Evolutionary conservation across 2,113 vertebrate genomes (phyloP).

Genomic region (Cyprinodon brontotheroides): DNA sequence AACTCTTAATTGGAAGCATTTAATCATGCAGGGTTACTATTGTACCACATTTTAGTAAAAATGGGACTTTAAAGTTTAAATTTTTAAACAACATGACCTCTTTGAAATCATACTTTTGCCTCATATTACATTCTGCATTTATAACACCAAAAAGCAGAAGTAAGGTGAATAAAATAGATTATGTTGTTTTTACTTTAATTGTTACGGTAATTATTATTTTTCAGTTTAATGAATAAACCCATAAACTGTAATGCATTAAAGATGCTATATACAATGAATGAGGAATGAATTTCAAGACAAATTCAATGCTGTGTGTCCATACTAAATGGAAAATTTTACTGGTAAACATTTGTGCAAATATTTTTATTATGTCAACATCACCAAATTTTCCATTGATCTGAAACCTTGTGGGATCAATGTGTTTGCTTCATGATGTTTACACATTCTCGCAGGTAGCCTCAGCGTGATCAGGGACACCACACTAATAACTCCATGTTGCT

Average conservation of each 20-base stretch:
- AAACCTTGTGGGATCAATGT: background rate
- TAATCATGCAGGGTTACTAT: background rate
- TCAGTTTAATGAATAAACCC: too few relatives aligned
- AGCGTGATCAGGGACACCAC: conserved; percentile 8
- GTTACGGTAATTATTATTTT: too few relatives aligned
- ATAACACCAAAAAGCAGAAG: background rate
- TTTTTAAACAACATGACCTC: background rate
- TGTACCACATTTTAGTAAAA: background rate
- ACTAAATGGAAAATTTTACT: background rate
- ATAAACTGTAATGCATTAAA: background rate
- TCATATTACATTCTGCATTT: too few relatives aligned
- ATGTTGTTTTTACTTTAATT: too few relatives aligned
- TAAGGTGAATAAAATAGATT: background rate
- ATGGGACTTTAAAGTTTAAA: background rate
- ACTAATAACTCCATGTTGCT: conserved; percentile 10
- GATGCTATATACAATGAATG: background rate
- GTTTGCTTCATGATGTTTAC: background rate
- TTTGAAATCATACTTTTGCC: too few relatives aligned
- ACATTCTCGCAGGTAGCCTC: conserved; percentile 3
- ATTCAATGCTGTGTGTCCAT: too few relatives aligned
- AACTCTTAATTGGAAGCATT: too few relatives aligned
- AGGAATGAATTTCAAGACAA: background rate
- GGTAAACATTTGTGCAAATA: background rate
- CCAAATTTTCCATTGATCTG: background rate
- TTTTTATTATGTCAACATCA: background rate